A percentile compares a stretch with the other conserved stretches of the same genome.
phyloP scores from a whole-genome alignment of 2,888 invertebrate genomes.

The Ichneumoninae sp. region DNA sequence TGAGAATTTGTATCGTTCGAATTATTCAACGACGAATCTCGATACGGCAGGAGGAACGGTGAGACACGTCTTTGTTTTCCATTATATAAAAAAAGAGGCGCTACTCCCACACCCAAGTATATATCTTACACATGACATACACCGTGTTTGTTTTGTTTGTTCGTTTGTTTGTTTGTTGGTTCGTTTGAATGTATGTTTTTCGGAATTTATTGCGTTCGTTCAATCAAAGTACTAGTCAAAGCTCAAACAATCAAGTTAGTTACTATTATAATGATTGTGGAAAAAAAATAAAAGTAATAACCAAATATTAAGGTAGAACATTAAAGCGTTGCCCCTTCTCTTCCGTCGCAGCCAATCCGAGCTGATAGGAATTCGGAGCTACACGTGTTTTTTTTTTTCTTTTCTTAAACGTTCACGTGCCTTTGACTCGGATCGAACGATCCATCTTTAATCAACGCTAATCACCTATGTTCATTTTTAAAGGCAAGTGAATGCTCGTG shows the following conservation, averaged over 20 bases:
- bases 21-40: neutral
- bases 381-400: neutral
- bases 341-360: slow-evolving; percentile 73
- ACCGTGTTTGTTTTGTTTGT: slow-evolving; percentile 78
- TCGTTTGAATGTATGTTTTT: slow-evolving; percentile 46
- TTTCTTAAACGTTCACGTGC: slow-evolving; percentile 54
- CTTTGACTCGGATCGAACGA: slow-evolving; percentile 29
- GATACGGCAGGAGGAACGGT: slow-evolving; percentile 31
- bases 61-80: slow-evolving; percentile 19
- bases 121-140: slow-evolving; percentile 85
- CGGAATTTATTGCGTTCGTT: slow-evolving; percentile 36
- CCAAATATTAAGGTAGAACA: slow-evolving; percentile 78
- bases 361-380: slow-evolving; percentile 44
- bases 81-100: slow-evolving; percentile 69
- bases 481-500: slow-evolving; percentile 54
- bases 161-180: slow-evolving; percentile 50
- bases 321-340: slow-evolving; percentile 73
- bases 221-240: slow-evolving; percentile 84
- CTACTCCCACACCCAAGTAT: slow-evolving; percentile 83
- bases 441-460: slow-evolving; percentile 22
- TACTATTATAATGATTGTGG: slow-evolving; percentile 83
- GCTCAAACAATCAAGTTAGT: slow-evolving; percentile 84
- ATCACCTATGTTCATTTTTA: slow-evolving; percentile 34
- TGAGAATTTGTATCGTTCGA: neutral
- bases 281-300: slow-evolving; percentile 70